These are phyloP conservation scores for Punctoribates punctum DNA, from an alignment of 2,888 invertebrate genomes.

Conservation along the genomic window DNA sequence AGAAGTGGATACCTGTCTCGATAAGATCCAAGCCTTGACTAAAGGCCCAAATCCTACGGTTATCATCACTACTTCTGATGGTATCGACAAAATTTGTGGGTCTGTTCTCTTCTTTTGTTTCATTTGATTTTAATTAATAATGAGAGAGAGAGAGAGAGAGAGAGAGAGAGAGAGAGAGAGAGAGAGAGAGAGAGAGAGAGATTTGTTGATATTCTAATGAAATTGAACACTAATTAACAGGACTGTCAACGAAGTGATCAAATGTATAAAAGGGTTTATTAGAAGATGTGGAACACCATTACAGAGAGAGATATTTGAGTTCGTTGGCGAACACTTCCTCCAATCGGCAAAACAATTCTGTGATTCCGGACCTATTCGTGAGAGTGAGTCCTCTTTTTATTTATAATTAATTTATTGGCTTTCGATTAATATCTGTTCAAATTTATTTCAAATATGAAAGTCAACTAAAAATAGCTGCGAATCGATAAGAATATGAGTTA, in stretches of 20 bases:
- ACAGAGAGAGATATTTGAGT: constrained; percentile 44
- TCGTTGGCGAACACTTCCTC: constrained; percentile 40
- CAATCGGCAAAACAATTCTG: constrained; percentile 43
- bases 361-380: constrained; percentile 33
- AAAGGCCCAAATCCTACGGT: constrained; percentile 39
- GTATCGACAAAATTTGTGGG: constrained; percentile 43
- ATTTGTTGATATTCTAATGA: too few relatives aligned
- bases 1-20: constrained; percentile 43
- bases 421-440: background rate
- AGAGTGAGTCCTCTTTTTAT: constrained; percentile 20
- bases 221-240: constrained; percentile 7
- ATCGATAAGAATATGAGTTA: too few relatives aligned
- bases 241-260: constrained; percentile 39
- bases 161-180: too few relatives aligned
- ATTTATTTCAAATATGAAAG: too few relatives aligned
- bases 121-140: too few relatives aligned
- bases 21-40: constrained; percentile 37
- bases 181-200: too few relatives aligned
- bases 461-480: too few relatives aligned
- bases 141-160: too few relatives aligned
- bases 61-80: constrained; percentile 42
- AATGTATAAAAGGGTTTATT: constrained; percentile 43
- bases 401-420: background rate
- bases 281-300: constrained; percentile 44
- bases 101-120: too few relatives aligned